These are phyloP conservation scores for Sinotaia quadrata DNA, from an alignment of 2,888 invertebrate genomes.

Conservation along the genomic window DNA sequence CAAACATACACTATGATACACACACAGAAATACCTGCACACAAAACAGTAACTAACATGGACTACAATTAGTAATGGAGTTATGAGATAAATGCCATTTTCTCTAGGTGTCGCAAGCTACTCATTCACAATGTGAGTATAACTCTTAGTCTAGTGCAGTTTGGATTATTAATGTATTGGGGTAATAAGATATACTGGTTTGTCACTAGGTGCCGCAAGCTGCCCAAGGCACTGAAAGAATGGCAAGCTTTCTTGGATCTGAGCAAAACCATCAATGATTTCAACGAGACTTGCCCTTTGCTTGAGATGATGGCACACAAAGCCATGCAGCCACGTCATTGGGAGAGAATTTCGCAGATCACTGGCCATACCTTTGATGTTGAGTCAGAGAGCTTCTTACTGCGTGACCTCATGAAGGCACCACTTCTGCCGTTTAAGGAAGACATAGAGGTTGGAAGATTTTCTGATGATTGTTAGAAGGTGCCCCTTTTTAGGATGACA, in stretches of 20 bases:
- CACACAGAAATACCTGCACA: too few relatives aligned
- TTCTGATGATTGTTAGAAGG: background rate
- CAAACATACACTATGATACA: too few relatives aligned
- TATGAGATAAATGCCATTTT: too few relatives aligned
- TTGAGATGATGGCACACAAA: slow-evolving; percentile 96
- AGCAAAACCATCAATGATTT: slow-evolving; percentile 98
- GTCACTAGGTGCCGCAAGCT: slow-evolving; percentile 87
- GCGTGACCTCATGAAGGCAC: slow-evolving; percentile 94
- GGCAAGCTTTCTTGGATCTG: slow-evolving; percentile 96
- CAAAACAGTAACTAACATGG: too few relatives aligned
- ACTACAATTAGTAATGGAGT: too few relatives aligned
- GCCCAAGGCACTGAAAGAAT: slow-evolving; percentile 90
- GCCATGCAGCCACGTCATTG: slow-evolving; percentile 98
- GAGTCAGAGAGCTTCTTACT: slow-evolving; percentile 95
- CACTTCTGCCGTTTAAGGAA: slow-evolving; percentile 91
- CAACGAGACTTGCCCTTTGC: slow-evolving; percentile 95
- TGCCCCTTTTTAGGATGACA: background rate
- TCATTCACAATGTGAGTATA: too few relatives aligned
- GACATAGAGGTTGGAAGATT: slow-evolving; percentile 86
- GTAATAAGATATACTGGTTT: too few relatives aligned
- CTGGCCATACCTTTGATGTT: slow-evolving; percentile 89
- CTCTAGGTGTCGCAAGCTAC: too few relatives aligned
- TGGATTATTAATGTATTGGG: too few relatives aligned
- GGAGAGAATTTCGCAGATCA: slow-evolving; percentile 93
- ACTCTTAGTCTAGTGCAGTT: too few relatives aligned